A percentile compares a stretch with the other conserved stretches of the same genome.
Evolutionary conservation across 2,113 vertebrate genomes (phyloP).

Genomic region (Mustela lutreola): DNA sequence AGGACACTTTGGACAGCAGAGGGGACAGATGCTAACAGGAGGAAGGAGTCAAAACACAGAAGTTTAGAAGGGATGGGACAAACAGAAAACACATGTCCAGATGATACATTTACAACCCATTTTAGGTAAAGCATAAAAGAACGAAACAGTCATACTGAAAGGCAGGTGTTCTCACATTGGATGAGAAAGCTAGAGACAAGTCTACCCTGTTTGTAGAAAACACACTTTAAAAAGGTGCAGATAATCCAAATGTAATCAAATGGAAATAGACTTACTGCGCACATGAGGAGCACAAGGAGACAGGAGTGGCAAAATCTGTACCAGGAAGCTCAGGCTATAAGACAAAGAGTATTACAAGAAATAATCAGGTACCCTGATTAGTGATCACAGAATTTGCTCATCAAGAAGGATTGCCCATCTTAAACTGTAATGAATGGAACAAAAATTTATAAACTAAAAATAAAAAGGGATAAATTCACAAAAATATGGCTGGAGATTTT

Average conservation of each 20-base stretch:
- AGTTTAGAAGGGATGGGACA: background rate
- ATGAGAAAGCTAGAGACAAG: background rate
- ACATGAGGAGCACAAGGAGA: background rate
- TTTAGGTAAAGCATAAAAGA: background rate
- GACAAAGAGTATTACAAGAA: background rate
- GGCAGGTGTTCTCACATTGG: background rate
- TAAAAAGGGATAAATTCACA: background rate
- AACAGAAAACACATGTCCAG: background rate
- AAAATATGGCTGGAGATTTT: background rate
- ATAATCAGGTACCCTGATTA: too few relatives aligned
- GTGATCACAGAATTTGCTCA: too few relatives aligned
- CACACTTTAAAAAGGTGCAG: background rate
- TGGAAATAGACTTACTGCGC: background rate
- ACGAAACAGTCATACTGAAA: background rate
- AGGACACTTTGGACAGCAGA: too few relatives aligned
- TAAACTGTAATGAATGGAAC: background rate
- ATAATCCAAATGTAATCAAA: background rate
- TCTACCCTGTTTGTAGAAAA: background rate
- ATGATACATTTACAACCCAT: background rate
- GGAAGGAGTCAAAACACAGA: background rate
- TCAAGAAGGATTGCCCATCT: background rate
- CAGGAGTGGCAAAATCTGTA: too few relatives aligned
- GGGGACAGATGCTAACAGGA: background rate
- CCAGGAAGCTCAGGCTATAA: background rate
- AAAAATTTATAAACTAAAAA: background rate